Evolutionary conservation across 2,797 vertebrate species (phyloP).

Genomic region (Sebastes kiyomatsui): DNA sequence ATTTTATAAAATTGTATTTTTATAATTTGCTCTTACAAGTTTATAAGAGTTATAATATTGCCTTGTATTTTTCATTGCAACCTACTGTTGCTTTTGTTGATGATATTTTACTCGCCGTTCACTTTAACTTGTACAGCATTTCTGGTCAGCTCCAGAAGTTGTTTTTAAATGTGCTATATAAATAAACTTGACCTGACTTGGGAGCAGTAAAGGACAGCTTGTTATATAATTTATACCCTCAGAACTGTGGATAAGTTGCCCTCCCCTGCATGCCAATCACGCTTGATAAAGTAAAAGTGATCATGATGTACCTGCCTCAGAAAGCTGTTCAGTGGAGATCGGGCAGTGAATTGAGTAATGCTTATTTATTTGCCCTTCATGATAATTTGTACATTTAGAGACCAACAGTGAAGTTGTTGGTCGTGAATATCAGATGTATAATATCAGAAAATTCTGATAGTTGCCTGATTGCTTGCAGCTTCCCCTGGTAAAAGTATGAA

Average conservation of each 20-base stretch:
- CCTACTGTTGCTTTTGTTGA: too few relatives aligned
- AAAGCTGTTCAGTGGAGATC: background rate
- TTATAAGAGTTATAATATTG: too few relatives aligned
- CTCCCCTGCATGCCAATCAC: background rate
- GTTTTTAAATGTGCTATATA: too few relatives aligned
- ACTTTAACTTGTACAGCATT: too few relatives aligned
- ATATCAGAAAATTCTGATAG: background rate
- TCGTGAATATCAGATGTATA: background rate
- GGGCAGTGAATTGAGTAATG: background rate
- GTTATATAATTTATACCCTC: background rate
- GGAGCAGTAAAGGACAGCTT: background rate
- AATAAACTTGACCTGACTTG: background rate
- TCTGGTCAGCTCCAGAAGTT: too few relatives aligned
- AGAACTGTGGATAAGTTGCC: background rate
- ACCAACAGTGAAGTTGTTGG: background rate
- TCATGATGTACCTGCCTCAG: background rate
- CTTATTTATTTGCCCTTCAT: background rate
- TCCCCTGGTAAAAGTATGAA: background rate
- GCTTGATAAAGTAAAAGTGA: background rate
- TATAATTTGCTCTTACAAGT: too few relatives aligned
- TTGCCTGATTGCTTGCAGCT: background rate
- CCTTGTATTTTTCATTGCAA: too few relatives aligned
- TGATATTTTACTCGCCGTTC: too few relatives aligned
- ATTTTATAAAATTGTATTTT: too few relatives aligned
- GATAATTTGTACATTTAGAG: background rate